Conservation (phyloP, 2,888 invertebrate species). For the Itoplectis maculator region DNA sequence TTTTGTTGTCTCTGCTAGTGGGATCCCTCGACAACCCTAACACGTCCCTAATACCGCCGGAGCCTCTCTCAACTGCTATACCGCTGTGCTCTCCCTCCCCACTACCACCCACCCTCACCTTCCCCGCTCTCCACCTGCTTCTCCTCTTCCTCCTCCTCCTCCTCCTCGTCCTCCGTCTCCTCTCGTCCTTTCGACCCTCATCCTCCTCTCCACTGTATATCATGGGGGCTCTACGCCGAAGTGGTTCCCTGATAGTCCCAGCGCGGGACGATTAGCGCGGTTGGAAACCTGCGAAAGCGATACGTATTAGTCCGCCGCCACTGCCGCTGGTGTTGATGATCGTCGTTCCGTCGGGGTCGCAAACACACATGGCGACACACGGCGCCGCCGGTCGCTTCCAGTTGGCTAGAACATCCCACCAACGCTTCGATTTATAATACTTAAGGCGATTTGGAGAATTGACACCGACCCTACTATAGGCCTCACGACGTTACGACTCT, state of each 20-base stretch:
- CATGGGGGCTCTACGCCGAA: conserved; percentile 70
- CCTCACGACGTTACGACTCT: too few species aligned
- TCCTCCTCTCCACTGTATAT: conserved; percentile 68
- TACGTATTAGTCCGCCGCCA: conserved; percentile 60
- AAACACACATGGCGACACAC: conserved; percentile 18
- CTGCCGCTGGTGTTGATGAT: conserved; percentile 61
- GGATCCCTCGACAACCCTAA: conserved; percentile 82
- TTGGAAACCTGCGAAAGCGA: conserved; percentile 76
- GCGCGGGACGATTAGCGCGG: conserved; percentile 79
- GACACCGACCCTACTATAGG: neutral
- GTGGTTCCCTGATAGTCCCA: conserved; percentile 75
- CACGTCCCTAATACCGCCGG: conserved; percentile 82
- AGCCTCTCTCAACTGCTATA: conserved; percentile 69
- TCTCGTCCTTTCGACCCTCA: conserved; percentile 38
- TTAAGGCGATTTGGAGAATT: conserved; percentile 5
- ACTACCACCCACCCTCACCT: too few species aligned
- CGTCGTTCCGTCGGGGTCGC: conserved; percentile 31
- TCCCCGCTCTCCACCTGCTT: conserved; percentile 41
- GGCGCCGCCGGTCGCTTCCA: conserved; percentile 2
- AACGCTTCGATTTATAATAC: conserved; percentile 19
- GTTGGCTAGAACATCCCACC: too few species aligned
- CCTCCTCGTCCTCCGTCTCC: conserved; percentile 6
- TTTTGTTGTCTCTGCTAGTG: conserved; percentile 81
- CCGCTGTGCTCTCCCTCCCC: conserved; percentile 17
- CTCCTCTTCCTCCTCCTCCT: conserved; percentile 56